These are phyloP conservation scores for Apus apus DNA, from an alignment of 2,113 vertebrate genomes.

Conservation along the genomic window DNA sequence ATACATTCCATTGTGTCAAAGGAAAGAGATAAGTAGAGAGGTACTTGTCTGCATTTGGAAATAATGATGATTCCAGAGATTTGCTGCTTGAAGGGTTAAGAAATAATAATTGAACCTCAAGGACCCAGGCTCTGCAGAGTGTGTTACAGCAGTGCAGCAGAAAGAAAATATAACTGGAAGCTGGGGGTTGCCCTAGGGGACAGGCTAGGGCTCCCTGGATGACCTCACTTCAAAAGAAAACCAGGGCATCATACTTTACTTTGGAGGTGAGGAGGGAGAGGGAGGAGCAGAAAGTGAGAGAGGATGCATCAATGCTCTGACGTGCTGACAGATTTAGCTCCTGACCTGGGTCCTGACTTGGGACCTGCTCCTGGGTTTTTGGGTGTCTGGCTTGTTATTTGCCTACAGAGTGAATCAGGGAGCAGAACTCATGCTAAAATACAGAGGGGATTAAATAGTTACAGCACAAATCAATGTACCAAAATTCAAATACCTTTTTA, in stretches of 20 bases:
- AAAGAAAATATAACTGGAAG: neutral
- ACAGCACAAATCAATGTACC: neutral
- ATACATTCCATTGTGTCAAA: slow-evolving; percentile 26
- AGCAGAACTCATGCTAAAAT: neutral
- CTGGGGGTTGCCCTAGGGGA: neutral
- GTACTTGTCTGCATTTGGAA: slow-evolving; percentile 21
- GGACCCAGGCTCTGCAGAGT: neutral
- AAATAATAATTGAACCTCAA: neutral
- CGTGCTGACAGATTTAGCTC: neutral
- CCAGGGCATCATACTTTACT: neutral
- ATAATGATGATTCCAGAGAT: neutral
- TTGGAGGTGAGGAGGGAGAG: neutral
- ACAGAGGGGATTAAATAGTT: neutral
- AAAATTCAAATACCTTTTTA: neutral
- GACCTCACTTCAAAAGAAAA: neutral
- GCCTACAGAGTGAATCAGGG: neutral
- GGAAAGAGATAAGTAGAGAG: neutral
- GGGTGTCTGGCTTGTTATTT: neutral
- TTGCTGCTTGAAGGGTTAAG: slow-evolving; percentile 25
- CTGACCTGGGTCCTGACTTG: neutral
- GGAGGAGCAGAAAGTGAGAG: neutral
- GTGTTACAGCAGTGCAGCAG: neutral
- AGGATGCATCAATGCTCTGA: accelerated
- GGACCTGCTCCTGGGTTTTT: neutral
- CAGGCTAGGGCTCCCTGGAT: neutral